phyloP scores from a whole-genome alignment of 1,140 invertebrate genomes.

The Antheraea pernyi region DNA sequence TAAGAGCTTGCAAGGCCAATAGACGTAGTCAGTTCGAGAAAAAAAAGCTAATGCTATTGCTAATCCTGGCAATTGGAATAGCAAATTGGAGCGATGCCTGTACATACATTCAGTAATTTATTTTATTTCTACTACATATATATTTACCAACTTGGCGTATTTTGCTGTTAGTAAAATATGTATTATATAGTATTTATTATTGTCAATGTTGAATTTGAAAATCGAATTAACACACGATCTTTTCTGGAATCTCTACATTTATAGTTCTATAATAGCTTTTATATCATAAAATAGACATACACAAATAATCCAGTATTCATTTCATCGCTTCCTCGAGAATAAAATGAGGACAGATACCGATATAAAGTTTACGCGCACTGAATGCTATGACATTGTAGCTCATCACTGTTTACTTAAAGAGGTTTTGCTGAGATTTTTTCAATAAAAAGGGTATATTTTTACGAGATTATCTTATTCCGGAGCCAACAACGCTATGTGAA shows the following conservation, averaged over 20 bases:
- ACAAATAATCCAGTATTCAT: background rate
- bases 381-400: slow-evolving; percentile 20
- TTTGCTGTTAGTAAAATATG: too few relatives aligned
- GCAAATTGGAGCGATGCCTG: too few relatives aligned
- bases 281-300: background rate
- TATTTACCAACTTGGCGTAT: too few relatives aligned
- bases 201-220: too few relatives aligned
- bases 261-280: background rate
- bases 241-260: background rate
- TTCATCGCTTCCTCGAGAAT: background rate
- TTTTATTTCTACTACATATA: too few relatives aligned
- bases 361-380: slow-evolving; percentile 27
- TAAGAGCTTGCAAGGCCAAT: too few relatives aligned
- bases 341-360: background rate
- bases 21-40: too few relatives aligned
- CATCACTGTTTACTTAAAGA: slow-evolving; percentile 8
- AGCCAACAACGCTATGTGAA: background rate
- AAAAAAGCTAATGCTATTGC: too few relatives aligned
- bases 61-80: too few relatives aligned
- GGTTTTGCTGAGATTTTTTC: slow-evolving; percentile 9
- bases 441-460: slow-evolving; percentile 11
- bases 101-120: too few relatives aligned
- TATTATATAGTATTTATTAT: too few relatives aligned
- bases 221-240: background rate
- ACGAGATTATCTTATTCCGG: background rate